phyloP scores from a whole-genome alignment of 2,888 invertebrate genomes.

The Platycheirus rosarum region DNA sequence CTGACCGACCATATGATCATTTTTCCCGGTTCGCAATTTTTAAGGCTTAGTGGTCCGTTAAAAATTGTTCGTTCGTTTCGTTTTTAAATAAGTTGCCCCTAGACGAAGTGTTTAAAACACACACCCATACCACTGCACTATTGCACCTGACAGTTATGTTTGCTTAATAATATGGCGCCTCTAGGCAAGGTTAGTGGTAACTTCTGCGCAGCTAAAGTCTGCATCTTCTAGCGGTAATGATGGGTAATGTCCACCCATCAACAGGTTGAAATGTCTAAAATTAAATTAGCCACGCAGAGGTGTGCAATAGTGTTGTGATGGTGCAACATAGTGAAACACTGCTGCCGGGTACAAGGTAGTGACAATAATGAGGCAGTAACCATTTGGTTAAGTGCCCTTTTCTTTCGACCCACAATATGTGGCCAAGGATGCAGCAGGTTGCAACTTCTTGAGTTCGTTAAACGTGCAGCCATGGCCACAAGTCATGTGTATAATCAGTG shows the following conservation, averaged over 20 bases:
- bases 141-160: constrained; percentile 57
- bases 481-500: constrained; percentile 62
- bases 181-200: constrained; percentile 17
- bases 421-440: neutral
- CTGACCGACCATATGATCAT: constrained; percentile 18
- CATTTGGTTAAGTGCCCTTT: constrained; percentile 69
- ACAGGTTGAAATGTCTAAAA: constrained; percentile 62
- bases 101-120: constrained; percentile 19
- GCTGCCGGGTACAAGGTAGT: constrained; percentile 15
- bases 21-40: constrained; percentile 31
- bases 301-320: neutral
- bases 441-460: constrained; percentile 19
- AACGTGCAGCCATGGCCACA: constrained; percentile 50
- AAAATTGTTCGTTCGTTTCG: constrained; percentile 40
- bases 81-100: constrained; percentile 34
- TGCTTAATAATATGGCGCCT: constrained; percentile 63
- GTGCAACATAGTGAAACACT: neutral
- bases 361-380: constrained; percentile 64
- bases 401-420: constrained; percentile 61
- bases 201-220: neutral
- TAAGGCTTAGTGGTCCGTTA: constrained; percentile 54
- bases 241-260: constrained; percentile 60
- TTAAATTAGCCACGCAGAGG: constrained; percentile 42
- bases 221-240: constrained; percentile 42
- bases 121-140: neutral